Evolutionary conservation across 2,888 invertebrate genomes (phyloP).

Genomic region (Parnassius smintheus): DNA sequence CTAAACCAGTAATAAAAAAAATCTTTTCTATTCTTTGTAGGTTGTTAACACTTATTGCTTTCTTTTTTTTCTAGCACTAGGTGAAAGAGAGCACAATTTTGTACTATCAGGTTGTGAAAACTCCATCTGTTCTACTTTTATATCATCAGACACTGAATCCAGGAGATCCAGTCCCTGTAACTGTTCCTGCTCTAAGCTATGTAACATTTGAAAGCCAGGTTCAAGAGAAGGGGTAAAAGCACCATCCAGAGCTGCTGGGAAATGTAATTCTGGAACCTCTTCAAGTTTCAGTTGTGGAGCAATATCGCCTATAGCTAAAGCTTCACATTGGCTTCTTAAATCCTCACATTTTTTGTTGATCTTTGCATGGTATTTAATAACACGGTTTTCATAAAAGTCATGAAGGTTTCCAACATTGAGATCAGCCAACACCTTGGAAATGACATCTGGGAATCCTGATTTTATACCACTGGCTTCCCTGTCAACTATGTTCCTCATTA

Average conservation of each 20-base stretch:
- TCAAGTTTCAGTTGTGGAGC: slow-evolving; percentile 68
- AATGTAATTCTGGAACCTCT: slow-evolving; percentile 78
- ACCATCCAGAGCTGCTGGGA: slow-evolving; percentile 74
- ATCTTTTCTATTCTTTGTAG: too few relatives aligned
- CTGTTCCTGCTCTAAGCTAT: slow-evolving; percentile 83
- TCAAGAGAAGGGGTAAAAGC: slow-evolving; percentile 81
- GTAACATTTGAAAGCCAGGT: slow-evolving; percentile 84
- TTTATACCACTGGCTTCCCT: slow-evolving; percentile 64
- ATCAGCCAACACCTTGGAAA: slow-evolving; percentile 73
- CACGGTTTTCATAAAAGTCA: slow-evolving; percentile 66
- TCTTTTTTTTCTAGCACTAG: slow-evolving; percentile 69
- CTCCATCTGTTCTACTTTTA: slow-evolving; percentile 70
- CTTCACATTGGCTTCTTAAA: slow-evolving; percentile 56
- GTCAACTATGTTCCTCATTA: slow-evolving; percentile 65
- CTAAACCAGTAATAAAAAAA: too few relatives aligned
- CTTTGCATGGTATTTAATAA: slow-evolving; percentile 64
- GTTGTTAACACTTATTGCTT: slow-evolving; percentile 44
- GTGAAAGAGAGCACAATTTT: slow-evolving; percentile 59
- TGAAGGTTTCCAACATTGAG: slow-evolving; percentile 68
- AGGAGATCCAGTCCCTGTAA: slow-evolving; percentile 67
- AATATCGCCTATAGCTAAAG: slow-evolving; percentile 57
- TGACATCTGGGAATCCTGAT: slow-evolving; percentile 69
- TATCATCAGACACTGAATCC: slow-evolving; percentile 66
- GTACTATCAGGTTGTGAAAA: slow-evolving; percentile 62
- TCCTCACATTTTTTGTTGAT: slow-evolving; percentile 59